These are phyloP conservation scores for Cyprinodon variegatus DNA, from an alignment of 2,113 vertebrate species.

Conservation along the genomic window DNA sequence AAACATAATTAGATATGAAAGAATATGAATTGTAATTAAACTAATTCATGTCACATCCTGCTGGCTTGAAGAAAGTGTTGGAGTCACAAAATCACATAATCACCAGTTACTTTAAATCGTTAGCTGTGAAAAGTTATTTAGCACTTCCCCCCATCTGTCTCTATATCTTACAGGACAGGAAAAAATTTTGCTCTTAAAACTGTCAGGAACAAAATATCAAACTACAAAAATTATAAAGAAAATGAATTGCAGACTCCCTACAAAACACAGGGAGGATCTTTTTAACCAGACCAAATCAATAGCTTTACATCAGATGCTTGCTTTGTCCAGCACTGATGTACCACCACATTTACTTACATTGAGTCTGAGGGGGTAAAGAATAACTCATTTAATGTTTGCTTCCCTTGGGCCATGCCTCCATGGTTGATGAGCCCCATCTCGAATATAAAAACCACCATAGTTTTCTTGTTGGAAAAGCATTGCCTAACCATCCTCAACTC, in stretches of 20 bases:
- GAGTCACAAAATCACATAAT: no score
- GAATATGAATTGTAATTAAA: no score
- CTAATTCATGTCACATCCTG: no score
- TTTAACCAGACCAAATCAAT: no score
- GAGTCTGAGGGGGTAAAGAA: neutral
- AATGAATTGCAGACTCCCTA: neutral
- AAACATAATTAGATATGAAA: no score
- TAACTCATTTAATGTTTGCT: neutral
- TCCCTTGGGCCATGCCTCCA: neutral
- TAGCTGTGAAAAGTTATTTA: no score
- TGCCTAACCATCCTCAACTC: conserved; percentile 22
- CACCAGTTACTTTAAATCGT: no score
- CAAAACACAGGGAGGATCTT: neutral
- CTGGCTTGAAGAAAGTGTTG: no score
- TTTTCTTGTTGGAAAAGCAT: neutral
- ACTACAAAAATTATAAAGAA: neutral
- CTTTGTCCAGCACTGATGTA: neutral
- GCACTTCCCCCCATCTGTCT: no score
- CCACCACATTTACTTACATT: neutral
- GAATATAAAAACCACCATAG: neutral
- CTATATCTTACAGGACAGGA: neutral
- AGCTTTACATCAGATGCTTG: neutral
- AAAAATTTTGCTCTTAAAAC: neutral
- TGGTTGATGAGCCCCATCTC: neutral
- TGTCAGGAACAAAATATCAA: neutral